phyloP scores from a whole-genome alignment of 2,888 invertebrate species.

The Cremastinae sp. region DNA sequence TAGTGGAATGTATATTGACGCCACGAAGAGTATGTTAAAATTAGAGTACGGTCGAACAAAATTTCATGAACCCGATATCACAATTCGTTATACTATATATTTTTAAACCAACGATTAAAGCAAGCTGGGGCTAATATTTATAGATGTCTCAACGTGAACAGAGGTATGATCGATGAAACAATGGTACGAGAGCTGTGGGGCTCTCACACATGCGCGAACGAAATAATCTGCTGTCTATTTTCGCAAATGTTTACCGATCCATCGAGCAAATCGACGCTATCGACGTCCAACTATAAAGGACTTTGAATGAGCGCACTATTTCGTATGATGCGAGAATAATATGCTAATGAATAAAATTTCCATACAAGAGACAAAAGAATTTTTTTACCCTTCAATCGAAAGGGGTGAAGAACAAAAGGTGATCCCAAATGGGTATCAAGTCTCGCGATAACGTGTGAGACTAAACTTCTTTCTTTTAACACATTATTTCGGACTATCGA shows the following conservation, averaged over 20 bases:
- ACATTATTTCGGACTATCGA: no score
- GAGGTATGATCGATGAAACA: slow-evolving; percentile 46
- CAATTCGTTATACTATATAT: slow-evolving; percentile 39
- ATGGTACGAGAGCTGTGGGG: slow-evolving; percentile 57
- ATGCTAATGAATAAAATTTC: no score
- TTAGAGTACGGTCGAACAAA: neutral
- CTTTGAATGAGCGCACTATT: slow-evolving; percentile 9
- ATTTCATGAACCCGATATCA: slow-evolving; percentile 20
- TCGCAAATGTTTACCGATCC: slow-evolving; percentile 9
- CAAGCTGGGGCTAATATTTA: slow-evolving; percentile 29
- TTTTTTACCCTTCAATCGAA: no score
- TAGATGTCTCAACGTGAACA: slow-evolving; percentile 16
- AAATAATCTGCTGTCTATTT: neutral
- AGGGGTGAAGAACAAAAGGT: no score
- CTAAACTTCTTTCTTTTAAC: no score
- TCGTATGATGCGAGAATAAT: no score
- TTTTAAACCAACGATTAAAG: slow-evolving; percentile 43
- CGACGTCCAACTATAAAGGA: slow-evolving; percentile 14
- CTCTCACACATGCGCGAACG: slow-evolving; percentile 22
- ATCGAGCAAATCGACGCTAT: slow-evolving; percentile 18
- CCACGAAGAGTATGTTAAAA: slow-evolving; percentile 1
- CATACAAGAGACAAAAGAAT: no score
- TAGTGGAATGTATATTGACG: no score
- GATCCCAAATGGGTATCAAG: no score
- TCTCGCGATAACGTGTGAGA: no score